These are phyloP conservation scores for Diabrotica undecimpunctata DNA, from an alignment of 1,140 invertebrate species.

Conservation along the genomic window DNA sequence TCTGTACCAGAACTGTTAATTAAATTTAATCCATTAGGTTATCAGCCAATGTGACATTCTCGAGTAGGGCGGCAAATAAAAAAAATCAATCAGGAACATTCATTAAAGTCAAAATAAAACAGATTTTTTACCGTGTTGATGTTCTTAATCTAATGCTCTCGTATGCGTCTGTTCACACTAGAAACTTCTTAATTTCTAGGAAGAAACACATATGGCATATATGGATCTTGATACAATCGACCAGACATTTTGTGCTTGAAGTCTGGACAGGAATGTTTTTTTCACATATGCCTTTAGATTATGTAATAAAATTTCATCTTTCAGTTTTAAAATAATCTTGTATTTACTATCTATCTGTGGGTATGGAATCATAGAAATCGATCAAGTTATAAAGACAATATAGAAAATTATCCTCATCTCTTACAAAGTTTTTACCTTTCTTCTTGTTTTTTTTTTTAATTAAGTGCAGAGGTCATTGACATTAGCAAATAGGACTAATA, in stretches of 20 bases:
- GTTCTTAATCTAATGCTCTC: slow-evolving; percentile 18
- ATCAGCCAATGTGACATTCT: background rate
- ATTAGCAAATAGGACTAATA: too few species aligned
- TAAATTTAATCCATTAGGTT: background rate
- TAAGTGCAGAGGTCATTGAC: too few species aligned
- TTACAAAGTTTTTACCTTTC: too few species aligned
- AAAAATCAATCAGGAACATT: slow-evolving; percentile 3
- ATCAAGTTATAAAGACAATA: too few species aligned
- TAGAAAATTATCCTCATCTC: too few species aligned
- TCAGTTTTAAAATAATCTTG: too few species aligned
- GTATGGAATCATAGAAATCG: too few species aligned
- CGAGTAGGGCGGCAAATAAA: background rate
- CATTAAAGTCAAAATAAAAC: slow-evolving; percentile 1
- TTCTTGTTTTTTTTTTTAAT: too few species aligned
- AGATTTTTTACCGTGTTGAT: slow-evolving; percentile 19
- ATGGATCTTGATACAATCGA: slow-evolving; percentile 9
- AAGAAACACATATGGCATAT: slow-evolving; percentile 16
- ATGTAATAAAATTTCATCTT: too few species aligned
- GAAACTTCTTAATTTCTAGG: slow-evolving; percentile 18
- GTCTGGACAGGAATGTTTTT: background rate
- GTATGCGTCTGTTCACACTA: slow-evolving; percentile 16
- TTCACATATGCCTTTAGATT: background rate
- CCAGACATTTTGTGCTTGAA: background rate
- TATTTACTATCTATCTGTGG: too few species aligned
- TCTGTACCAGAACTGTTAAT: background rate